These are phyloP conservation scores for Erithacus rubecula DNA, from an alignment of 2,797 vertebrate species.

Conservation along the genomic window DNA sequence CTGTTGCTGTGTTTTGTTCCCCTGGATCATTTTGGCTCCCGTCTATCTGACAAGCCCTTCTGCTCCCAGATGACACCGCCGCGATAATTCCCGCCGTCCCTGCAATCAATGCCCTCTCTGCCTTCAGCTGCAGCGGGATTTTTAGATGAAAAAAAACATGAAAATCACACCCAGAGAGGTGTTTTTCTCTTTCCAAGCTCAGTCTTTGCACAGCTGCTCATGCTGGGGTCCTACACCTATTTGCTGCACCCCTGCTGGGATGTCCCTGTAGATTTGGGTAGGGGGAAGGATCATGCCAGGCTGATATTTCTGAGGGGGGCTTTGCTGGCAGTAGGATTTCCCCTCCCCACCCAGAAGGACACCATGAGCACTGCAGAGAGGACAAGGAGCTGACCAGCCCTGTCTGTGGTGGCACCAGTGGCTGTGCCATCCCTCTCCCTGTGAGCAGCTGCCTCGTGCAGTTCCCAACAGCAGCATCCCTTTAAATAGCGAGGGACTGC, in stretches of 20 bases:
- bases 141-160: background rate
- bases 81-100: background rate
- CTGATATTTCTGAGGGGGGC: background rate
- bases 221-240: accelerated
- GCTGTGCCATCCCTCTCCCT: background rate
- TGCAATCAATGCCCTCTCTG: background rate
- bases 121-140: background rate
- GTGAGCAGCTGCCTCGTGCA: background rate
- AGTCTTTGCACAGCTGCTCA: background rate
- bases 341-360: background rate
- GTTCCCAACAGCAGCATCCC: conserved; percentile 2
- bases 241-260: background rate
- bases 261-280: background rate
- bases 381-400: background rate
- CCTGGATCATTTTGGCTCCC: background rate
- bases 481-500: conserved; percentile 33
- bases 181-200: background rate
- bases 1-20: background rate
- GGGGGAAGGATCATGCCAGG: background rate
- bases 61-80: background rate
- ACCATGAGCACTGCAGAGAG: accelerated
- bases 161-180: background rate
- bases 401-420: background rate
- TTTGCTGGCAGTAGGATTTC: background rate
- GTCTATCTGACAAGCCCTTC: background rate